These are phyloP conservation scores for Harpalus rufipes DNA, from an alignment of 2,888 invertebrate species.

Conservation along the genomic window DNA sequence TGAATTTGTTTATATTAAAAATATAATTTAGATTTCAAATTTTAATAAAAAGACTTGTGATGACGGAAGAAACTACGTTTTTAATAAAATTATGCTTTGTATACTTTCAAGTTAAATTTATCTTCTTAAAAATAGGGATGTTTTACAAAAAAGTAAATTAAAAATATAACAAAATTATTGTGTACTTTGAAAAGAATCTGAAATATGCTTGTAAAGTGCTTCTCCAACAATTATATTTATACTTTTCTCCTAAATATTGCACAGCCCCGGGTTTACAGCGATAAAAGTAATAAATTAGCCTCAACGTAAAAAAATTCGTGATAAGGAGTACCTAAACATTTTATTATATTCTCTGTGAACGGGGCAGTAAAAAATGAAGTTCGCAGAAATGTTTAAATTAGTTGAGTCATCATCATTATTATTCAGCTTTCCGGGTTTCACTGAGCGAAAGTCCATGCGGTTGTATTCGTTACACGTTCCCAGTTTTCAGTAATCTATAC, in stretches of 20 bases:
- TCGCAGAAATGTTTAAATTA: conserved; percentile 36
- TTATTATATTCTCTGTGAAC: conserved; percentile 49
- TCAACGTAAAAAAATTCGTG: conserved; percentile 47
- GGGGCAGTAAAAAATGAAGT: conserved; percentile 53
- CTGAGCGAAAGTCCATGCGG: conserved; percentile 5
- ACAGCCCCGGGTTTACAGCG: conserved; percentile 13
- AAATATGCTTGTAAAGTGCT: conserved; percentile 45
- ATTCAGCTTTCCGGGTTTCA: conserved; percentile 40
- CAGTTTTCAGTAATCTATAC: too few species aligned
- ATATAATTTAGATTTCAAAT: not conserved
- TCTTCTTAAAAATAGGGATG: conserved; percentile 9
- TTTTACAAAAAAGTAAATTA: conserved; percentile 9
- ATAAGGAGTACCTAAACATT: conserved; percentile 59
- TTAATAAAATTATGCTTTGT: conserved; percentile 2
- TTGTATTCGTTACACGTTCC: too few species aligned
- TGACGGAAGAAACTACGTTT: not conserved
- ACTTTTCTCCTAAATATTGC: conserved; percentile 42
- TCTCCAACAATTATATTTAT: conserved; percentile 35
- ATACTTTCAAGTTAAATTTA: not conserved
- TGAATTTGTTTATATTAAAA: too few species aligned
- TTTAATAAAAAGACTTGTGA: not conserved
- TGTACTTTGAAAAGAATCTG: conserved; percentile 30
- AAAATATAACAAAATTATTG: conserved; percentile 37
- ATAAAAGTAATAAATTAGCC: conserved; percentile 55
- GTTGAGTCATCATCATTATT: conserved; percentile 46